phyloP scores from a whole-genome alignment of 2,888 invertebrate genomes.

The Sphinx pinastri region DNA sequence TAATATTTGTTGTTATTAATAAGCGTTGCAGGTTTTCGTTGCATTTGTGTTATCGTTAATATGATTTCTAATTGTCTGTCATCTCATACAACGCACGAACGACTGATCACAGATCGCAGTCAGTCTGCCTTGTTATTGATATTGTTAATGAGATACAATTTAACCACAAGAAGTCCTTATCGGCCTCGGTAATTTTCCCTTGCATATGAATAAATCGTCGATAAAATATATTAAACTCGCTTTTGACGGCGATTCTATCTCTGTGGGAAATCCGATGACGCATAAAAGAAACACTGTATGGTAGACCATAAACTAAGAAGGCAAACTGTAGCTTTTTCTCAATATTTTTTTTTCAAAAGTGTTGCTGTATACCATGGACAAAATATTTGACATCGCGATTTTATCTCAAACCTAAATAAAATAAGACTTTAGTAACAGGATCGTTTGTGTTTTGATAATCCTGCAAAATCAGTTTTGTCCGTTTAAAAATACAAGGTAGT shows the following conservation, averaged over 20 bases:
- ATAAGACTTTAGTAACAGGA: no score
- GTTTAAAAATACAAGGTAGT: no score
- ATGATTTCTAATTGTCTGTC: background rate
- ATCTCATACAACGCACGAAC: no score
- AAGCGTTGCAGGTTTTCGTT: background rate
- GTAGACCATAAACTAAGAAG: no score
- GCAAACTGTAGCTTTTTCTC: no score
- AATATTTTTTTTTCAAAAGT: no score
- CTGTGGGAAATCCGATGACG: background rate
- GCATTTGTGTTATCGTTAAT: background rate
- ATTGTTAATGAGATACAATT: constrained; percentile 13
- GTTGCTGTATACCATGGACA: no score
- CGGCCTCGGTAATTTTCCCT: constrained; percentile 10
- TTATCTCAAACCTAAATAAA: no score
- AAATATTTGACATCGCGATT: no score
- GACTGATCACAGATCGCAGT: constrained; percentile 1
- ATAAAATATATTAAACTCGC: background rate
- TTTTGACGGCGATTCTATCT: background rate
- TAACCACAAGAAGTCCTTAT: constrained; percentile 7
- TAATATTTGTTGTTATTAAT: background rate
- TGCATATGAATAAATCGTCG: background rate
- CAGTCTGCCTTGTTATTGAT: background rate
- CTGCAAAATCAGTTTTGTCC: no score
- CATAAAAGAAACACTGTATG: no score
- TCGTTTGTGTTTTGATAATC: no score